phyloP scores from a whole-genome alignment of 30 jellyfish, hydroid and myxozoan species.

The Aurelia sp. region DNA sequence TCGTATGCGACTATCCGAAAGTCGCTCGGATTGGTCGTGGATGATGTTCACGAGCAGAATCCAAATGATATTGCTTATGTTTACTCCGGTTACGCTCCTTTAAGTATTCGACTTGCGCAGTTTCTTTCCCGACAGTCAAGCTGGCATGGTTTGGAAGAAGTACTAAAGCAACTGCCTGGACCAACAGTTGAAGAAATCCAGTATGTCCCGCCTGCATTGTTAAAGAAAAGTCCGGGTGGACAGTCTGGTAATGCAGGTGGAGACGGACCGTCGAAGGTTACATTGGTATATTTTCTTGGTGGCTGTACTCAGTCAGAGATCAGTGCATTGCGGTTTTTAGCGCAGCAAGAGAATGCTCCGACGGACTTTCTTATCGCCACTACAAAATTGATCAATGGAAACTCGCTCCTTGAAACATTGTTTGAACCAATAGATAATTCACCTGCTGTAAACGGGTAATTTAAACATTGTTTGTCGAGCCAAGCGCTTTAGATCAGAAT shows the following conservation, averaged over 20 bases:
- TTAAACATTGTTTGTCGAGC: not conserved
- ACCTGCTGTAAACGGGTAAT: constrained; percentile 33
- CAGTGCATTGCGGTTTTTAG: constrained; percentile 93
- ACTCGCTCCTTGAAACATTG: constrained; percentile 67
- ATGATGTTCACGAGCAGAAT: constrained; percentile 92
- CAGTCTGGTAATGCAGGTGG: constrained; percentile 49
- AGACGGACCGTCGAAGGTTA: constrained; percentile 88
- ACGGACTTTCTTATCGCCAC: constrained; percentile 93
- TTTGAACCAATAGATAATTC: constrained; percentile 68
- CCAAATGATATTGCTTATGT: constrained; percentile 97
- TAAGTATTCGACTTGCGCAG: constrained; percentile 93
- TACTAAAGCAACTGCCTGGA: constrained; percentile 89
- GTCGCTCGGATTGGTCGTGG: constrained; percentile 88
- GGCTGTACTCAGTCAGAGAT: constrained; percentile 98
- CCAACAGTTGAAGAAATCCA: constrained; percentile 93
- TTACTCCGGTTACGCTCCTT: constrained; percentile 98
- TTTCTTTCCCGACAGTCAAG: constrained; percentile 88
- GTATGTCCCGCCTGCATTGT: constrained; percentile 87
- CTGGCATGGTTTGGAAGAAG: constrained; percentile 97
- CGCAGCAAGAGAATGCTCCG: constrained; percentile 94
- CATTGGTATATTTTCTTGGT: constrained; percentile 95
- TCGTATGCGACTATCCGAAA: constrained; percentile 84
- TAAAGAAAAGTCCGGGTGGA: constrained; percentile 82
- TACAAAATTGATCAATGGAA: constrained; percentile 89
- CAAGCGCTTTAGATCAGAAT: no score